Evolutionary conservation across 2,888 invertebrate species (phyloP), one percentile per base, ranked within the genome.

Genomic region (Tetramorium bicarinatum): DNA sequence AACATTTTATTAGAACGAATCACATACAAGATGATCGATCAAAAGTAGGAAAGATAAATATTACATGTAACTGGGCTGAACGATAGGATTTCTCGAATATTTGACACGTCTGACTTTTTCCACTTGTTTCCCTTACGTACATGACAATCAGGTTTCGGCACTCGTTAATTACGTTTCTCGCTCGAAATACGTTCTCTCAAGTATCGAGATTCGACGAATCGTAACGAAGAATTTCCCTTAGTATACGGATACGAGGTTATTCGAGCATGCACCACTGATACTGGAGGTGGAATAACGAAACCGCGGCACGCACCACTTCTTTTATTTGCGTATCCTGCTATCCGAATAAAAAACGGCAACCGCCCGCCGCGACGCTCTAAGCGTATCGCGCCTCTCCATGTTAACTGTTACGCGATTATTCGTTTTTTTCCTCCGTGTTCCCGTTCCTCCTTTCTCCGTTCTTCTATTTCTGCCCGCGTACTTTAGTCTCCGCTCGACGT

Each of bases 381-480:
- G 74, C 59, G 74, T 72, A 80, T 80, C 79, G 59, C 59, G 74
- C 47, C 79, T 80, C 59, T 72, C 75, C 38, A 80, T 34, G 59
- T 80, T 80, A 80, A 72, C 74, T 59, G 74, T 72, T 80, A 79
- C 74, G 47, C 59, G 79, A 80, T 80, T 74, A 74, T 18, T 72
- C 56, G 21, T 21, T 64, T 67, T 79, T 4, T 8, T 13, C 3
- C 25, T 11, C 18, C 44, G 0, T n/a, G n/a, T 56, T 54, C 77
- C 7, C 34, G 38, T 56, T 13, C 13, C 6, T 29, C 18, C 62
- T 38, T 62, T 34, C 38, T 18, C 49, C 8, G 9, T 52, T 59
- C 29, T 41, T 29, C 21, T n/a, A 11, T 44, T 47, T 34, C 34
- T 47, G 21, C 9, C n/a, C 34, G 34, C 44, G 13, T 52, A 52